Base-by-base conservation (phyloP, 1,140 invertebrate genomes). In the Nomia melanderi region DNA sequence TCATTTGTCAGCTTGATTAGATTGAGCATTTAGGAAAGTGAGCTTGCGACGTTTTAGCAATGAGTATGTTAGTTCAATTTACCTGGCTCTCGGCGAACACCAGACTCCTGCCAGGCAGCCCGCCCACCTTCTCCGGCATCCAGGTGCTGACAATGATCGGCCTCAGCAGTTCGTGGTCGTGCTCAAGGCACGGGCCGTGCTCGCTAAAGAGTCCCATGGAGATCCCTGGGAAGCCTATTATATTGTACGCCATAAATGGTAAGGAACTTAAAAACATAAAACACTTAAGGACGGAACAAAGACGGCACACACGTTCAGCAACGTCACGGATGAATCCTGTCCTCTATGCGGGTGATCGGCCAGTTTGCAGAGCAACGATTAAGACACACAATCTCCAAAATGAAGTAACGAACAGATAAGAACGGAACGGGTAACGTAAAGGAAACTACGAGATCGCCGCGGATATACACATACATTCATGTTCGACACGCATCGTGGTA, bases 81-180 rank as follows among this genome's bases (percentile, higher is more conserved):
- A 96, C 96, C 94, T 98, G 97, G 59, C 96, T 97, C 93, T 98
- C 97, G 20, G 96, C 96, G 88, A 97, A 97, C 71, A 98, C 95
- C 39, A 97, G 93, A 85, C 96, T 96, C 77, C 95, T 95, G 60
- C 96, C 96, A 31, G 96, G 95, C 87, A 96, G 93, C 12, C 96
- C 96, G 33, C 97, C 97, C 73, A 97, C 95, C 62, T 97, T 96
- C 82, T 96, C 95, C 23, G 96, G 96, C 93, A 96, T 95, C 96
- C 96, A 97, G 2, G 96, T 97, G 74, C 95, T 96, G 47, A 97
- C 95, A 81, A 98, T 95, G 84, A 97, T 95, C 0, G 97, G 97
- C 33, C 94, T 94, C 0, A 97, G 93, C 25, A 94, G 92, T 84
- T 97, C 96, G 87, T 97, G 96, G 91, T 98, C 96, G 88, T 98